phyloP scores from a whole-genome alignment of 2,888 invertebrate genomes.

The Physocephala rufipes region DNA sequence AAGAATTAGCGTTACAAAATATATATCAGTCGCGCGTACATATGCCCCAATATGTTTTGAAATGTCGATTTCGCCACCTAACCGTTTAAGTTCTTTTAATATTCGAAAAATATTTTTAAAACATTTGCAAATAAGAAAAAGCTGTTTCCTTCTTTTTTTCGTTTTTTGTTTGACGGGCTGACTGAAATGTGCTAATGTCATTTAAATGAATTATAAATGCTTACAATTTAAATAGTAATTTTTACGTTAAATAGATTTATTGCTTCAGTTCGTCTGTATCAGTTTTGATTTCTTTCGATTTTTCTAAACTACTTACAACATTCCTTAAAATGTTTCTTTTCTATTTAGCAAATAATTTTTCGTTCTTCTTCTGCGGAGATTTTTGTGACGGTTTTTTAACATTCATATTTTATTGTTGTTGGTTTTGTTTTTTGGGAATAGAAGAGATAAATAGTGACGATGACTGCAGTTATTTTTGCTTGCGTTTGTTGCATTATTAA shows the following conservation, averaged over 20 bases:
- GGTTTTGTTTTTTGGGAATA: conserved; percentile 21
- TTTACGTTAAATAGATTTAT: conserved; percentile 24
- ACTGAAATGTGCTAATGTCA: conserved; percentile 30
- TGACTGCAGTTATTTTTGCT: conserved; percentile 37
- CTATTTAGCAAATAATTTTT: conserved; percentile 38
- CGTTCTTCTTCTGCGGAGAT: conserved; percentile 33
- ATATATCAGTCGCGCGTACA: conserved; percentile 20
- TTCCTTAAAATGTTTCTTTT: conserved; percentile 31
- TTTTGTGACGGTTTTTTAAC: conserved; percentile 45
- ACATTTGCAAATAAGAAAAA: conserved; percentile 31
- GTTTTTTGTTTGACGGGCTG: too few relatives aligned
- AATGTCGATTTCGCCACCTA: conserved; percentile 12
- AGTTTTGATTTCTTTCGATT: conserved; percentile 18
- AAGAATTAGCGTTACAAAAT: conserved; percentile 5
- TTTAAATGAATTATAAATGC: conserved; percentile 38
- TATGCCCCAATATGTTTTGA: conserved; percentile 18
- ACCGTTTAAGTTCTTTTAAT: conserved; percentile 19
- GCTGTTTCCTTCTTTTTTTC: conserved; percentile 20
- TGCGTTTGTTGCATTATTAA: conserved; percentile 34
- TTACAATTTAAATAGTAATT: neutral
- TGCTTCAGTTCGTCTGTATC: conserved; percentile 25
- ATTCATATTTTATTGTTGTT: too few relatives aligned
- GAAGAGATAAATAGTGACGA: conserved; percentile 29
- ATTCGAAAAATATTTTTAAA: conserved; percentile 41
- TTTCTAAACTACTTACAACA: conserved; percentile 31